These are phyloP conservation scores for Prunella strophiata DNA, from an alignment of 2,797 vertebrate genomes.

Conservation along the genomic window DNA sequence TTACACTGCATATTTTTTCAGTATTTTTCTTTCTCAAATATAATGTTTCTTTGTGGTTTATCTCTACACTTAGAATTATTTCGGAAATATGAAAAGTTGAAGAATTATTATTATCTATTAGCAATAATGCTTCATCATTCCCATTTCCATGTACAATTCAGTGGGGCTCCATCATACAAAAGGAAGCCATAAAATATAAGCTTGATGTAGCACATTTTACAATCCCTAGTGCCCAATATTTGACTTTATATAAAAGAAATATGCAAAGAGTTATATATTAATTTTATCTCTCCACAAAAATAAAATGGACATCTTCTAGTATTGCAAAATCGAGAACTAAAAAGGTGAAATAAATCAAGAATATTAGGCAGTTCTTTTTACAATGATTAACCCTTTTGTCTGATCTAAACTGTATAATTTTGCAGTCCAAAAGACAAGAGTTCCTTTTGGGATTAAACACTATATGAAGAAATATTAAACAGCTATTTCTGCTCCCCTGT, in stretches of 20 bases:
- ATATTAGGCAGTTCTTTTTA: not conserved
- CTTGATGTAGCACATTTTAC: not conserved
- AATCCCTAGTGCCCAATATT: not conserved
- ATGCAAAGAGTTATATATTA: not conserved
- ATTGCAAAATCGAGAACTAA: not conserved
- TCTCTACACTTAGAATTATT: not conserved
- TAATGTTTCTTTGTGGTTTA: not conserved
- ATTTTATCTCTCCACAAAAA: not conserved
- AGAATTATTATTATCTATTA: not conserved
- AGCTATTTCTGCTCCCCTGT: not conserved
- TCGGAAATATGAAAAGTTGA: not conserved
- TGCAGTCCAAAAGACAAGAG: not conserved
- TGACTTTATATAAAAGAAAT: not conserved
- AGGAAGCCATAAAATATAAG: not conserved
- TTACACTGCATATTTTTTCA: not conserved
- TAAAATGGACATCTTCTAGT: not conserved
- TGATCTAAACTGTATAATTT: not conserved
- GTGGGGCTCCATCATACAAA: not conserved
- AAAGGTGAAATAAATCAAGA: not conserved
- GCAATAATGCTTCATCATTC: not conserved
- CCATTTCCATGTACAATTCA: not conserved
- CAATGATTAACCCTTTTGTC: not conserved
- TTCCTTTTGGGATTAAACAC: not conserved
- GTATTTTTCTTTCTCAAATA: not conserved
- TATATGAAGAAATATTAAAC: not conserved